Evolutionary conservation across 2,888 invertebrate species (phyloP).

Genomic region (Epirrhoe alternata): DNA sequence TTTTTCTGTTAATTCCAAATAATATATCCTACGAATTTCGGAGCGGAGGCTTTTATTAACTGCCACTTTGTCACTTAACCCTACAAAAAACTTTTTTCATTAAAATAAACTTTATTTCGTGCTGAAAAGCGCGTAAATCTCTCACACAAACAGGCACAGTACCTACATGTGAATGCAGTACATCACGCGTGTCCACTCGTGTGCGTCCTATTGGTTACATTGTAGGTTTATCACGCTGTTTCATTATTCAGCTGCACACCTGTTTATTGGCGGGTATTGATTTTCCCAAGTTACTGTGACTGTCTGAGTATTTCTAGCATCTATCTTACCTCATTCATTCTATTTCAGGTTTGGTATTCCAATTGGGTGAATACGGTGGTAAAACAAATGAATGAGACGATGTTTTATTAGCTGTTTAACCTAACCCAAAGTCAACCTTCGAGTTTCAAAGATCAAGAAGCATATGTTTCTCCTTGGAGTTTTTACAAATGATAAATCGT

Average conservation of each 20-base stretch:
- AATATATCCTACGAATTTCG: conserved; percentile 9
- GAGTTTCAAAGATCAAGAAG: neutral
- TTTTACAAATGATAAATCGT: too few species aligned
- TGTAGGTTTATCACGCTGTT: conserved; percentile 36
- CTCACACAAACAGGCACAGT: conserved; percentile 17
- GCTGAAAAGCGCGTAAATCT: conserved; percentile 31
- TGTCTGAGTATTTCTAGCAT: conserved; percentile 15
- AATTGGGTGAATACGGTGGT: neutral
- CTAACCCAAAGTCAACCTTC: neutral
- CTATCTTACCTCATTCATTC: neutral
- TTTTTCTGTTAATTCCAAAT: neutral
- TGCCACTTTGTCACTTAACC: conserved; percentile 13
- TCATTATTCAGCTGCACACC: conserved; percentile 41
- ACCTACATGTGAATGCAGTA: conserved; percentile 24
- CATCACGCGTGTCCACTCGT: conserved; percentile 15
- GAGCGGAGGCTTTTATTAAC: conserved; percentile 9
- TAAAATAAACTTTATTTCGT: conserved; percentile 29
- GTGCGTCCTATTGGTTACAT: conserved; percentile 30
- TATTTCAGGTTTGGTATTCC: conserved; percentile 2
- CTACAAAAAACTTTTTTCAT: conserved; percentile 28
- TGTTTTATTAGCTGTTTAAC: neutral
- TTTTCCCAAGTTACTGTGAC: conserved; percentile 27
- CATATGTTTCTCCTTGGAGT: too few species aligned
- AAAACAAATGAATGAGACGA: neutral
- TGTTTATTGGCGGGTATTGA: conserved; percentile 41